These are phyloP conservation scores for Astropecten irregularis DNA, from an alignment of 53 echinoderm and acorn worm genomes.

Conservation along the genomic window DNA sequence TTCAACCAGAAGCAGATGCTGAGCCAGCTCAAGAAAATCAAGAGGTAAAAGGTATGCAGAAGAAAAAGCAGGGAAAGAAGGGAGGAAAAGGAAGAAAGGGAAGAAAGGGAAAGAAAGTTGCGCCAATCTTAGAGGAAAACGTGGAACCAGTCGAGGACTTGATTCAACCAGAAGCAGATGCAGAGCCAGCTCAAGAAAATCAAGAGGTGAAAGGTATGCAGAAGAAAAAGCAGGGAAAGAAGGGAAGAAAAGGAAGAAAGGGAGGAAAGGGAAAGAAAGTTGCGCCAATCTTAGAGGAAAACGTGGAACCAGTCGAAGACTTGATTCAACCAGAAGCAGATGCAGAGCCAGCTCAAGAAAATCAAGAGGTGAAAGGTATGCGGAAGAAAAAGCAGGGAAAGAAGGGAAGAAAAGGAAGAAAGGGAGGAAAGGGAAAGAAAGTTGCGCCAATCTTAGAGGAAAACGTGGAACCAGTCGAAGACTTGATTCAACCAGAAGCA, in stretches of 20 bases:
- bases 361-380: no score
- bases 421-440: neutral
- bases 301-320: no score
- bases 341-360: no score
- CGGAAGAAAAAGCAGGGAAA: neutral
- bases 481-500: neutral
- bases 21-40: no score
- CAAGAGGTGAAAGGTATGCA: no score
- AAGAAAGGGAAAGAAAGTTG: neutral
- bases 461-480: no score
- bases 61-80: neutral
- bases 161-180: neutral
- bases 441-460: neutral
- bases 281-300: neutral
- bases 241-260: neutral
- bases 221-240: neutral
- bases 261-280: neutral
- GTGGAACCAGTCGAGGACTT: no score
- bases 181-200: no score
- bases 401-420: neutral
- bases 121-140: neutral
- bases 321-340: neutral
- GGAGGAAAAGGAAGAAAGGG: neutral
- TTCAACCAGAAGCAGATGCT: neutral
- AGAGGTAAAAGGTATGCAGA: neutral